Evolutionary conservation across 35 echinoderm and acorn worm species (phyloP).

Genomic region (Nesometra sesokonis): DNA sequence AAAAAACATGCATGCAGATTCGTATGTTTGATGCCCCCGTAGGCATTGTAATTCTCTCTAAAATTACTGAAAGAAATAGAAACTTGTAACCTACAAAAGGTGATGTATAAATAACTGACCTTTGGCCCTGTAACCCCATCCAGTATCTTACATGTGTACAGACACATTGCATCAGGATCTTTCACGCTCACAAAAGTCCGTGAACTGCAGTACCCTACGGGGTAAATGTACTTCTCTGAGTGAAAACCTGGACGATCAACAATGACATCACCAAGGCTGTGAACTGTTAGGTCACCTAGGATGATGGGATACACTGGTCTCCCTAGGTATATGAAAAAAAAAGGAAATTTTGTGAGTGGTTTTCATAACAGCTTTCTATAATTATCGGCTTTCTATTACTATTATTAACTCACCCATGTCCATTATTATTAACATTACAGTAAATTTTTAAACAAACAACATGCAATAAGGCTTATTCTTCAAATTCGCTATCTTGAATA

Average conservation of each 20-base stretch:
- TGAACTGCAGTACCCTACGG: constrained; percentile 59
- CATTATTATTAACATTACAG: too few relatives aligned
- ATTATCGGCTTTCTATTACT: too few relatives aligned
- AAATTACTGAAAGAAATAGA: too few relatives aligned
- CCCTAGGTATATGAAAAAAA: constrained; percentile 30
- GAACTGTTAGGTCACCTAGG: constrained; percentile 56
- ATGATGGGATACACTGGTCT: constrained; percentile 72
- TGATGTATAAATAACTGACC: constrained; percentile 42
- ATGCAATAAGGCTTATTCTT: too few relatives aligned
- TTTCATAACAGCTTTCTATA: too few relatives aligned
- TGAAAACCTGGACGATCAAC: constrained; percentile 42
- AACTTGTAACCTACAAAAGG: too few relatives aligned
- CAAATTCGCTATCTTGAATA: too few relatives aligned
- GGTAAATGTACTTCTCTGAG: constrained; percentile 60
- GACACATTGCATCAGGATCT: constrained; percentile 29
- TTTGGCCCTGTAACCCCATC: constrained; percentile 39
- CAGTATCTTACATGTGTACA: constrained; percentile 87
- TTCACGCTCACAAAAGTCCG: constrained; percentile 54
- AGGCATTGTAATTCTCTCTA: too few relatives aligned
- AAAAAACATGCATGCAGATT: too few relatives aligned
- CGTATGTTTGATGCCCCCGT: too few relatives aligned
- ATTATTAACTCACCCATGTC: too few relatives aligned
- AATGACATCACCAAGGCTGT: constrained; percentile 56
- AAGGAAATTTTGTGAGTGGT: neutral
- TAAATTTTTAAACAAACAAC: too few relatives aligned